Evolutionary conservation across 2,888 invertebrate genomes (phyloP), one percentile per base, ranked within the genome.

Genomic region (Ischnus inquisitorius): DNA sequence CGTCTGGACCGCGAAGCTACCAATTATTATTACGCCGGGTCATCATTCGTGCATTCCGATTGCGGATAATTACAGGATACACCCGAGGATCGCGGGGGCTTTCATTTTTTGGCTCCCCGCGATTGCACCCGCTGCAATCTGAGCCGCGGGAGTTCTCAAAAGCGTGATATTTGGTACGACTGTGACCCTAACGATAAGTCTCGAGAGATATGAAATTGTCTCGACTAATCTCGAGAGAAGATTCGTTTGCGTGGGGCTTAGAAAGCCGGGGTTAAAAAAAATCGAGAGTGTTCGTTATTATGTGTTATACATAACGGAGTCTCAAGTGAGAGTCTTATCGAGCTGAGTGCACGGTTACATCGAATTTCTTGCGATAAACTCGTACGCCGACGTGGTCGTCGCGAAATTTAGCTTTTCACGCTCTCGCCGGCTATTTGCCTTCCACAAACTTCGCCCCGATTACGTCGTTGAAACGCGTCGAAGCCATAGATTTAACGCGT

Each of bases 261-360:
- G 77, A 1, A 34, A 34, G 4, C 4, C 34, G 65, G 57, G 22
- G 48, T 48, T 54, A 48, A 41, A 57, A 1, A 6, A 60, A 65
- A 34, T 57, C 54, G 6, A 57, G 57, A 48, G 12, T 19, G 10
- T 54, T 10, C 16, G 22, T 48, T 51, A 6, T 16, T 51, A 48
- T 39, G n/a, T n/a, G n/a, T n/a, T n/a, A 34, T 34, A 34, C 34
- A 34, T 34, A 8, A 34, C 34, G 10, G 2, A 54, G 22, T 22
- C 51, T 8, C 8, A 19, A 54, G 22, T 16, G 10, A 22, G 10
- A 22, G 22, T 43, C 43, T 79, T 69, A 69, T 71, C 67, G 46
- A 54, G 25, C 12, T 39, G 48, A 77, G 82, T 78, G 68, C 78
- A 78, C 82, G 74, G 34, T 64, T 74, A 79, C 62, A 69, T 19